Conservation (phyloP, 2,113 vertebrate species). For the Ptilonorhynchus violaceus region DNA sequence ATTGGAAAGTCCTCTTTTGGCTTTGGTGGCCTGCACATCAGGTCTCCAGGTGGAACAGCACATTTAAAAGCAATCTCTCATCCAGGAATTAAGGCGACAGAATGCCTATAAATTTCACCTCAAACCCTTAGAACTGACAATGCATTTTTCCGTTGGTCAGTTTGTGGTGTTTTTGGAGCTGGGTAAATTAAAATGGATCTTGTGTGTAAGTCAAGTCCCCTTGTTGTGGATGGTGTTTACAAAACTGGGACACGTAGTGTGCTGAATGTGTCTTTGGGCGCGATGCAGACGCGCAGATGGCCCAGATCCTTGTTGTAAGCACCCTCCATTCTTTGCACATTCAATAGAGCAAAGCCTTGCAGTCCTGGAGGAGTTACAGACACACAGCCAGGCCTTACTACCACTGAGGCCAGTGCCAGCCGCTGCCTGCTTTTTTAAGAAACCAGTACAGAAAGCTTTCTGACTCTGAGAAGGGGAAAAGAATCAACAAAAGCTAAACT, state of each 20-base stretch:
- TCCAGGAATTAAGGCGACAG: background rate
- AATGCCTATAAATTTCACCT: background rate
- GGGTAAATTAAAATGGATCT: background rate
- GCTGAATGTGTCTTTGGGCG: background rate
- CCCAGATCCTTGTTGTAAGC: conserved; percentile 18
- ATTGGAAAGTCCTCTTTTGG: background rate
- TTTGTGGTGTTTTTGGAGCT: background rate
- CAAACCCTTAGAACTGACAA: background rate
- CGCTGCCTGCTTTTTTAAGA: conserved; percentile 16
- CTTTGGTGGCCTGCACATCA: background rate
- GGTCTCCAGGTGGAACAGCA: background rate
- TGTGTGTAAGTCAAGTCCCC: background rate
- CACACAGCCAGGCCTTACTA: conserved; percentile 8
- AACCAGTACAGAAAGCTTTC: conserved; percentile 46
- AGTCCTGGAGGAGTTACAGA: background rate
- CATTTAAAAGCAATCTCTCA: background rate
- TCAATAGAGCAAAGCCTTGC: background rate
- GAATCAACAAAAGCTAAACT: conserved; percentile 51
- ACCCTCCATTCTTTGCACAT: background rate
- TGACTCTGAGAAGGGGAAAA: background rate
- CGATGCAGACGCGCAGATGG: background rate
- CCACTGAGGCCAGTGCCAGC: conserved; percentile 20
- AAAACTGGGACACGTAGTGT: background rate
- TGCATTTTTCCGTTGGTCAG: background rate
- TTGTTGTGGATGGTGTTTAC: background rate